Evolutionary conservation across 2,888 invertebrate genomes (phyloP).

Genomic region (Leptarthrus brevirostris): DNA sequence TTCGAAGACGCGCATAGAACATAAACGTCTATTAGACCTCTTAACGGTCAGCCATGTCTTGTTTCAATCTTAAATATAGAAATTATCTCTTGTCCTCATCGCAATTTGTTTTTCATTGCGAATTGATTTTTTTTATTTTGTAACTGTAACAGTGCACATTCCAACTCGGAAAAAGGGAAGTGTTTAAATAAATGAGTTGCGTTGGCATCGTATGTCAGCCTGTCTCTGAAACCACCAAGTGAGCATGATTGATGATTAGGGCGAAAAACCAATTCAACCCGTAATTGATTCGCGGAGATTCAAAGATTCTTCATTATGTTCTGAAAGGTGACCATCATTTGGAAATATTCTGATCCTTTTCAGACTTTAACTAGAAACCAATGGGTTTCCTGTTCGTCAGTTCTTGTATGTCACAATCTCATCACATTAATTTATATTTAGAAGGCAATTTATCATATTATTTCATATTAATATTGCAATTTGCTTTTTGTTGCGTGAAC

Average conservation of each 20-base stretch:
- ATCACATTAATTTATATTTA: neutral
- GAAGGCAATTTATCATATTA: neutral
- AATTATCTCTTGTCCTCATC: neutral
- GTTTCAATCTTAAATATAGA: neutral
- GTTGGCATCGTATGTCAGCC: neutral
- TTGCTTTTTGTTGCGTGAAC: neutral
- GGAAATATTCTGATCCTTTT: neutral
- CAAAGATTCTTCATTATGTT: constrained; percentile 18
- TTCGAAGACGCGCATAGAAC: neutral
- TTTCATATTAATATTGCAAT: neutral
- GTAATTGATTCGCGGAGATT: constrained; percentile 22
- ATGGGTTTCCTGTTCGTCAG: neutral
- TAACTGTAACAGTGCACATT: neutral
- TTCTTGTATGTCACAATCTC: neutral
- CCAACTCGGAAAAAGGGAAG: neutral
- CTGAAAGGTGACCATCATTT: neutral
- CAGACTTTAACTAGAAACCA: neutral
- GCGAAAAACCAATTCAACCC: constrained; percentile 11
- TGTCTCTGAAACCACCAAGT: neutral
- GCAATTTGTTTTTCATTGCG: neutral
- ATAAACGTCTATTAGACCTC: neutral
- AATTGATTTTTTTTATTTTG: neutral
- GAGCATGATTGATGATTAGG: constrained; percentile 19
- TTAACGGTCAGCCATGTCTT: neutral
- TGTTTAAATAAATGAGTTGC: neutral